Percentiles rank a stretch among this genome's conserved stretches.
Evolutionary conservation across 1,140 invertebrate genomes (phyloP).

Genomic region (Megalonaias nervosa): DNA sequence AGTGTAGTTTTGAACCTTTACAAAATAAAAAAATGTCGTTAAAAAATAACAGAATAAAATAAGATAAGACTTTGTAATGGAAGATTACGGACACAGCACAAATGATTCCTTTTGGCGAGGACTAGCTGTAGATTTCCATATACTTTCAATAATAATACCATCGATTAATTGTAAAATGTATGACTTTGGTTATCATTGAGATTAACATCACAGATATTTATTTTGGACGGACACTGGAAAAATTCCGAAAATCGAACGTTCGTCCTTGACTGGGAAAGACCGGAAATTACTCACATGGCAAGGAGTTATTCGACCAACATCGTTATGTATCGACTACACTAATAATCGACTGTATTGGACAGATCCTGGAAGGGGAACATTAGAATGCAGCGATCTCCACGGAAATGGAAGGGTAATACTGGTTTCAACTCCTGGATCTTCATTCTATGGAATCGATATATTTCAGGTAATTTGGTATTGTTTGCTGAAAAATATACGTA

Average conservation of each 20-base stretch:
- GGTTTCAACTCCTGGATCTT: neutral
- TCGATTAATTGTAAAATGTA: no score
- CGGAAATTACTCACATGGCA: slow-evolving; percentile 16
- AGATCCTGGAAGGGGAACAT: slow-evolving; percentile 16
- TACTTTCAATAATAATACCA: no score
- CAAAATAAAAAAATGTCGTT: no score
- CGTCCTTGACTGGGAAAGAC: slow-evolving; percentile 10
- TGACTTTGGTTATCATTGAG: no score
- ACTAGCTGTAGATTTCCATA: no score
- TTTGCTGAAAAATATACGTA: no score
- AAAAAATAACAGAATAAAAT: no score
- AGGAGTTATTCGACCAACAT: slow-evolving; percentile 10
- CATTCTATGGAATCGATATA: slow-evolving; percentile 19
- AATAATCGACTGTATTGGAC: slow-evolving; percentile 16
- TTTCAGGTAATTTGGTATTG: slow-evolving; percentile 3
- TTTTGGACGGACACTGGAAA: slow-evolving; percentile 29
- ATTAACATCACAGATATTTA: slow-evolving; percentile 27
- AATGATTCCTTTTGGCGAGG: no score
- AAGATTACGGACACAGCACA: no score
- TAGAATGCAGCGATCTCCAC: slow-evolving; percentile 18
- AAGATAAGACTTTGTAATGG: no score
- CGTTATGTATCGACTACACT: slow-evolving; percentile 10
- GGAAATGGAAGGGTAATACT: slow-evolving; percentile 14
- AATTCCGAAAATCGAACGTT: slow-evolving; percentile 25
- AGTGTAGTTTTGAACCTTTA: no score